Evolutionary conservation across 2,888 invertebrate species (phyloP).

Genomic region (Eupeodes latifasciatus): DNA sequence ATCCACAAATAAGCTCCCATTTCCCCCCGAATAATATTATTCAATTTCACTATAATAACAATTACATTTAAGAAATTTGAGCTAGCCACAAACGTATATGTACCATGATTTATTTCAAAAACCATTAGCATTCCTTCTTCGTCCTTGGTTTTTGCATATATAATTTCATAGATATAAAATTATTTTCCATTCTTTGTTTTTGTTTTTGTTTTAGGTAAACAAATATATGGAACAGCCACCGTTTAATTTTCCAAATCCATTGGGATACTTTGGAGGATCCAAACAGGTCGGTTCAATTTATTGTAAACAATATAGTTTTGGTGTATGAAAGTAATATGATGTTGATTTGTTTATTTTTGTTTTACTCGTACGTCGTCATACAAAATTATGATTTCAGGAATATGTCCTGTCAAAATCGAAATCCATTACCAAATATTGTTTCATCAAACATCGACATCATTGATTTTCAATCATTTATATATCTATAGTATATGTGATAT

Average conservation of each 20-base stretch:
- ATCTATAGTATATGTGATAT: no score
- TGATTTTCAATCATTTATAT: conserved; percentile 27
- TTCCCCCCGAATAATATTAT: neutral
- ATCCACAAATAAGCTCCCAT: neutral
- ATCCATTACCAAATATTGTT: conserved; percentile 30
- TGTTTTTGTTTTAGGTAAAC: conserved; percentile 88
- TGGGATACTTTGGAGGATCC: conserved; percentile 88
- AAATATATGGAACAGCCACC: conserved; percentile 93
- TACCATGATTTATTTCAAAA: neutral
- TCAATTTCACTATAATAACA: neutral
- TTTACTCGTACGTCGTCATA: neutral
- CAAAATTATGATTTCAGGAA: conserved; percentile 16
- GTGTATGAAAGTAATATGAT: neutral
- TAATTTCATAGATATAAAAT: conserved; percentile 2
- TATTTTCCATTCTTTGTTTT: conserved; percentile 74
- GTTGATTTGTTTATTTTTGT: conserved; percentile 16
- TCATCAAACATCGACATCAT: conserved; percentile 31
- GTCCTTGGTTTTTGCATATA: conserved; percentile 11
- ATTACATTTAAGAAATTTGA: conserved; percentile 6
- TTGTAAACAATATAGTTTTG: neutral
- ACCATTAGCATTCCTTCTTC: neutral
- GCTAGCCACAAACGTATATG: no score
- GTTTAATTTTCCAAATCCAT: conserved; percentile 93
- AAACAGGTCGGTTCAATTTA: conserved; percentile 86
- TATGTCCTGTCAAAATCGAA: conserved; percentile 14